Conservation (phyloP, 2,888 invertebrate species). For the Drosophila pseudotakahashii region DNA sequence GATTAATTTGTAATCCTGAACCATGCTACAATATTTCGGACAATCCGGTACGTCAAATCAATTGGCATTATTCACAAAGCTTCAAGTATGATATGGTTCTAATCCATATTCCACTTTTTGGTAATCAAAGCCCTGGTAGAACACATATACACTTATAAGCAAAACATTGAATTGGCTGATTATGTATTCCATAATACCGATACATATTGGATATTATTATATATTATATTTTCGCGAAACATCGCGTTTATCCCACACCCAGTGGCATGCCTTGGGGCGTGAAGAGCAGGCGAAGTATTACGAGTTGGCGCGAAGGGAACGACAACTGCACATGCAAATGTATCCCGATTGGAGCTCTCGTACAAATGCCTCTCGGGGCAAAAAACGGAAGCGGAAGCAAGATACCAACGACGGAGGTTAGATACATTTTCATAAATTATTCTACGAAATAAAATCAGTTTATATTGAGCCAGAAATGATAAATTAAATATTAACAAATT, state of each 20-base stretch:
- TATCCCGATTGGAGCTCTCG: conserved; percentile 99
- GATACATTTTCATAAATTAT: conserved; percentile 84
- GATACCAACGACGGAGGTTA: conserved; percentile 96
- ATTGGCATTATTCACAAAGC: too few relatives aligned
- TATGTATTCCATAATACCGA: conserved; percentile 28
- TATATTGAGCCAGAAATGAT: conserved; percentile 12
- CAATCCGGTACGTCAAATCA: too few relatives aligned
- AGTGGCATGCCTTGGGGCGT: conserved; percentile 99
- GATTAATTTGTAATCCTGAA: too few relatives aligned
- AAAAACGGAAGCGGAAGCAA: conserved; percentile 99
- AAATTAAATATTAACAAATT: conserved; percentile 9
- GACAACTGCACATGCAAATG: conserved; percentile 99
- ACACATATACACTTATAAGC: background rate
- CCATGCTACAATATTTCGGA: too few relatives aligned
- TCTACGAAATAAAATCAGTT: conserved; percentile 39
- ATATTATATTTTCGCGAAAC: conserved; percentile 38
- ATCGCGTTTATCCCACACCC: conserved; percentile 36
- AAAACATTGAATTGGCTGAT: conserved; percentile 32
- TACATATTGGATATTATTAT: conserved; percentile 36
- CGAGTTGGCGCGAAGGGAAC: conserved; percentile 99
- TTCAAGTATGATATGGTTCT: too few relatives aligned
- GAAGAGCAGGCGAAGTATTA: conserved; percentile 99
- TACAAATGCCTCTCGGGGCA: conserved; percentile 99
- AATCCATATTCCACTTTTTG: background rate
- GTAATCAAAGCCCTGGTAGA: background rate